Base-by-base conservation (phyloP, 2,113 vertebrate species). In the Neolamprologus devosi region DNA sequence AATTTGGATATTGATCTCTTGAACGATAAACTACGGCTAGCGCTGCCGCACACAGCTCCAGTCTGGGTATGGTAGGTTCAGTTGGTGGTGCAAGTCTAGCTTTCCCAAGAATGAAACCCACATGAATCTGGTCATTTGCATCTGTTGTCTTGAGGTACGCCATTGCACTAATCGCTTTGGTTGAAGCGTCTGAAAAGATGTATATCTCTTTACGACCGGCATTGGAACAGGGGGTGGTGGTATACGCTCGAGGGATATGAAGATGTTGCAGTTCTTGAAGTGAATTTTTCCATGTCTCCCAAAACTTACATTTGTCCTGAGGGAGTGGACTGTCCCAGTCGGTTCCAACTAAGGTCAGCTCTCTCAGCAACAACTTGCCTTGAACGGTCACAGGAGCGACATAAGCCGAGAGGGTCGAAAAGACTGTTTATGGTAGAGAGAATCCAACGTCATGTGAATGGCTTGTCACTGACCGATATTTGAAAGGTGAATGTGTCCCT, bases 181-280 rank as follows among this genome's bases (percentile, higher is more conserved):
- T 30, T 13, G 21, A 75, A 10, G 33, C 3, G 3, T 47, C 42
- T 47, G 55, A 57, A 10, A 57, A 57, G 4, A 57, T 23, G 21
- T 0, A 57, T 26, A 57, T 13, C 12, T 57, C 12, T 23, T 13
- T 23, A 7, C 5, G 23, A 28, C 12, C 0, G 6, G 23, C 23
- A 12, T 57, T 28, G 7, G 55, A 26, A 23, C 21, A 28, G n/a
- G 23, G 0, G 23, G 2, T 28, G 1, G 4, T 47, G 12, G 45
- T 19, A 26, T 78, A 78, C 7, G 1, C 16, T 49, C 16, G 14
- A 47, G 70, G 70, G 9, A 51, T 49, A 26, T 51, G 42, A 47
- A 78, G 42, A 26, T 78, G 8, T 78, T 78, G n/a, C 21, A 30
- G 9, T 30, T 49, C 23, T 13, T 30, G 47, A 5, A 80, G 10